These are phyloP conservation scores for Gymnogyps californianus DNA, from an alignment of 2,113 vertebrate species.

Conservation along the genomic window DNA sequence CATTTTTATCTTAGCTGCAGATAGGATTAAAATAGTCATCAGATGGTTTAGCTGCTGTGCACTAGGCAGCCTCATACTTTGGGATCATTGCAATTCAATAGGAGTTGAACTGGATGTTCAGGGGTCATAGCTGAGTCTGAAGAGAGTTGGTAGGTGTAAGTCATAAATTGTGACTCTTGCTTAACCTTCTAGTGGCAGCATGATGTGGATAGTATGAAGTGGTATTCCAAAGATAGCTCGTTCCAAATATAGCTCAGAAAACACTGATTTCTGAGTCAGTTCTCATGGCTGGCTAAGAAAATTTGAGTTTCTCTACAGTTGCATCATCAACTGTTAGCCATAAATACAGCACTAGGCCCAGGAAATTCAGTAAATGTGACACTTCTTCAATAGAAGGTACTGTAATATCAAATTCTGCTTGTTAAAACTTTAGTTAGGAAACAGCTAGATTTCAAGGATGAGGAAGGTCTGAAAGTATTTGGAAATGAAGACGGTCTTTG, in stretches of 20 bases:
- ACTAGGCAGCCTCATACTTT: background rate
- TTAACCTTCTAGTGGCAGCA: background rate
- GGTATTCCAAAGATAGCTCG: background rate
- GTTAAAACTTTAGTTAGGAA: background rate
- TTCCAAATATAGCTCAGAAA: constrained; percentile 15
- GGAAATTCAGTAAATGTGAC: background rate
- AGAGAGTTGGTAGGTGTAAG: background rate
- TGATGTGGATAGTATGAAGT: background rate
- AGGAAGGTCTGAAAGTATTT: background rate
- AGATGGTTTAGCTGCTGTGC: background rate
- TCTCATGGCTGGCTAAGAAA: constrained; percentile 13
- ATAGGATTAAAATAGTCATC: background rate
- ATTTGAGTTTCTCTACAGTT: background rate
- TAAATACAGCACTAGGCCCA: background rate
- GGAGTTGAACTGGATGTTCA: background rate
- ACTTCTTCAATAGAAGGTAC: background rate
- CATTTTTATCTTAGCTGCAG: background rate
- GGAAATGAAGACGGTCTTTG: background rate
- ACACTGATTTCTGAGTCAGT: background rate
- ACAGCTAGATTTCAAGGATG: background rate
- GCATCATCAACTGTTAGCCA: background rate
- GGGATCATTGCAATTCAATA: background rate
- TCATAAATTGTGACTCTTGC: background rate
- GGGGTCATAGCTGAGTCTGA: background rate
- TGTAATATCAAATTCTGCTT: background rate